Evolutionary conservation across 2,113 vertebrate species (phyloP).

Genomic region (Microtus richardsoni): DNA sequence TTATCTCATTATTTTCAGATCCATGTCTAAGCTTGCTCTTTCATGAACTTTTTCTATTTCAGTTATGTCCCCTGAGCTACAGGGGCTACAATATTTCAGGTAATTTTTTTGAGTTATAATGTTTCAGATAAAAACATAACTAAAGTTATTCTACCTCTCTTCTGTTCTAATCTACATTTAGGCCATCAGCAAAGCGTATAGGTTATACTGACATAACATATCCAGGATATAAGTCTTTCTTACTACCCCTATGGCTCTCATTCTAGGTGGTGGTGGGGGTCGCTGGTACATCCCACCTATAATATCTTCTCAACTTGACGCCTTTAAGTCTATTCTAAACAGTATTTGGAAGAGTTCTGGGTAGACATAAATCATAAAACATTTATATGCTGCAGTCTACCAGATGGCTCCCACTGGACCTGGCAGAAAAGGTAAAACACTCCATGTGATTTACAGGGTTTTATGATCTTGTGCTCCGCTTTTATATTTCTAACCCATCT

Average conservation of each 20-base stretch:
- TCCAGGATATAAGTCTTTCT: background rate
- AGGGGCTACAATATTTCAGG: background rate
- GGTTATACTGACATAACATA: background rate
- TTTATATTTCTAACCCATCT: background rate
- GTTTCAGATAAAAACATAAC: background rate
- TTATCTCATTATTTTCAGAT: background rate
- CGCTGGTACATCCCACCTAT: background rate
- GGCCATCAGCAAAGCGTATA: background rate
- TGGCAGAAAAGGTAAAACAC: background rate
- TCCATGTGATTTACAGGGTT: background rate
- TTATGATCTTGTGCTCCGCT: background rate
- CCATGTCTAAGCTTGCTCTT: background rate
- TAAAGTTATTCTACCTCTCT: background rate
- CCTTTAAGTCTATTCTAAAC: background rate
- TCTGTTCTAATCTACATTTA: background rate
- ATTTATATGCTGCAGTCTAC: background rate
- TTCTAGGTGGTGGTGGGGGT: background rate
- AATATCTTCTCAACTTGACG: background rate
- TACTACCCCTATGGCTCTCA: rapidly evolving
- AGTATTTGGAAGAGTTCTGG: background rate
- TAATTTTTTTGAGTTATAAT: background rate
- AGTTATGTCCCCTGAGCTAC: background rate
- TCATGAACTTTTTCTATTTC: background rate
- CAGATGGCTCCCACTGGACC: background rate
- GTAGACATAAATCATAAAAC: background rate